Evolutionary conservation across 2,888 invertebrate genomes (phyloP), one percentile per base, ranked within the genome.

Genomic region (Serripes groenlandicus): DNA sequence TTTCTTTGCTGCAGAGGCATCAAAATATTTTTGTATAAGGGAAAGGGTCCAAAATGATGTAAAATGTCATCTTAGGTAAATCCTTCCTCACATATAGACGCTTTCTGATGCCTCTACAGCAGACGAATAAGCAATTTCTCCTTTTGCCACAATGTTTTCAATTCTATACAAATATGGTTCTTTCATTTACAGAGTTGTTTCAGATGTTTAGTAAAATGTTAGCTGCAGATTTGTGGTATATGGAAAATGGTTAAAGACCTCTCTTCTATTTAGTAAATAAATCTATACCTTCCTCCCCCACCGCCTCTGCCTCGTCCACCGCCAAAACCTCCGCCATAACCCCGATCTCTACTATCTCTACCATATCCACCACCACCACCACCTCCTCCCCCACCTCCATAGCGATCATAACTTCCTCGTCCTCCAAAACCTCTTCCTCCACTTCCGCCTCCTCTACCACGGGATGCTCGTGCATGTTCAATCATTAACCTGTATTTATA

Each of bases 401-500:
- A 66, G 26, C 70, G 62, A 49, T 75, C 78, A 28, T 78, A 75
- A 54, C 56, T 49, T 28, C 66, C 37, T 2, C 75, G 58, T n/a
- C 78, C 54, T 32, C 85, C 78, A 42, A 72, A 75, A 0, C 79
- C 84, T 1, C 82, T 70, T 1, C 81, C 82, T 1, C 82, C 75
- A 42, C 82, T 49, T 5, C 75, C 77, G 23, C 78, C 81, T 1
- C 75, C 76, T 18, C 81, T 35, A 15, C 77, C 71, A 49, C 81
- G 34, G n/a, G 81, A 77, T 52, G 72, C 81, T 49, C 79, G 64
- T 15, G 81, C 78, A 76, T 85, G 85, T 52, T 81, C 81, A 54
- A 85, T 69, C 32, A 85, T 75, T 62, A 85, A 32, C 62, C 85
- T 81, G 42, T 32, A 76, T n/a, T 75, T n/a, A n/a, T n/a, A n/a